These are phyloP conservation scores for Gorilla gorilla DNA, from an alignment of 2,113 vertebrate genomes.

Conservation along the genomic window DNA sequence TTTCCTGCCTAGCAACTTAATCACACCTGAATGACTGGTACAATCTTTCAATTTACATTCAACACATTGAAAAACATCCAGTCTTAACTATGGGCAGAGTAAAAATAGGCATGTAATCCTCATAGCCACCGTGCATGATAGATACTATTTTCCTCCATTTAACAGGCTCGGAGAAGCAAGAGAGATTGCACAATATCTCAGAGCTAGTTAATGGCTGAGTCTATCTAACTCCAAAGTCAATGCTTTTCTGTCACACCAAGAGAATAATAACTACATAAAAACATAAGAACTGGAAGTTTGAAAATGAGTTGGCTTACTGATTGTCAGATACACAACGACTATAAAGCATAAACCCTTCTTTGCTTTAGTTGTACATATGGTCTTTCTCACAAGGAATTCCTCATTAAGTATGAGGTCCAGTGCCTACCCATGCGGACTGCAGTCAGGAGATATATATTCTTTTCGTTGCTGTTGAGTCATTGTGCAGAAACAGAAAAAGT, in stretches of 20 bases:
- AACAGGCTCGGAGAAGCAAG: background rate
- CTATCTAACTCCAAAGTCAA: slow-evolving; percentile 1
- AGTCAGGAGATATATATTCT: background rate
- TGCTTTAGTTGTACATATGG: background rate
- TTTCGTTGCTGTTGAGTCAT: slow-evolving; percentile 2
- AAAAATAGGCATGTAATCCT: background rate
- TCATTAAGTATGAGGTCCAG: background rate
- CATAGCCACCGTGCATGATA: background rate
- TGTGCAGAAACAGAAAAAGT: background rate
- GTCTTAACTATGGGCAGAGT: background rate
- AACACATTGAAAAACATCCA: background rate
- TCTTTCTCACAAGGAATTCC: background rate
- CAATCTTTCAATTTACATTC: background rate
- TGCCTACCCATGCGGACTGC: background rate
- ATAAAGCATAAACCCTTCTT: background rate
- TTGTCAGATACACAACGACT: background rate
- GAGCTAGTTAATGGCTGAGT: background rate
- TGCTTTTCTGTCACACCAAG: background rate
- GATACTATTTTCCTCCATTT: background rate
- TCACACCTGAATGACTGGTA: background rate
- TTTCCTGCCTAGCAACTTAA: slow-evolving; percentile 32
- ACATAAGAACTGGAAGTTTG: background rate
- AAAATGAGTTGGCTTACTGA: background rate
- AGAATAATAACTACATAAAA: slow-evolving; percentile 46
- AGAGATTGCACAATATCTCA: background rate